phyloP scores from a whole-genome alignment of 2,797 vertebrate species.

The Onychomys arenicola region DNA sequence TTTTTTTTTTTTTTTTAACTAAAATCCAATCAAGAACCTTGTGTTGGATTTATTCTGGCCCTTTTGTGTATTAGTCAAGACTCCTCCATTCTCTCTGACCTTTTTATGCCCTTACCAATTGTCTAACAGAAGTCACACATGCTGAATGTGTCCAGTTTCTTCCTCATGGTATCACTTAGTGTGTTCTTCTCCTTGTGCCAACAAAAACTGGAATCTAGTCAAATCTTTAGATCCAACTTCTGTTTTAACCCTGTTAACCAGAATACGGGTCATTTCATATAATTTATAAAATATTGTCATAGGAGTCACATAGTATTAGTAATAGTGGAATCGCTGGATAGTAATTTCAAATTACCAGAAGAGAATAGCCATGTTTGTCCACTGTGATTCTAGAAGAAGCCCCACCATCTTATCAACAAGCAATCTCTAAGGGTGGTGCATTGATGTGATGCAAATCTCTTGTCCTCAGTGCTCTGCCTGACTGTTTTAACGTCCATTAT shows the following conservation, averaged over 20 bases:
- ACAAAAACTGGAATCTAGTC: background rate
- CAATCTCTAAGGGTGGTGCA: no score
- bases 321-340: background rate
- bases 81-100: background rate
- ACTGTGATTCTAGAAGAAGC: background rate
- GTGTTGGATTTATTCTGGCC: background rate
- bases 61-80: background rate
- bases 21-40: background rate
- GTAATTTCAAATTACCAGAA: background rate
- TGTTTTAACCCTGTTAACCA: background rate
- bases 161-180: background rate
- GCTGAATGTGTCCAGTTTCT: background rate
- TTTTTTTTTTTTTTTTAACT: background rate
- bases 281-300: background rate
- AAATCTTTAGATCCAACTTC: background rate
- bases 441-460: background rate
- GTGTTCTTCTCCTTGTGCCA: slow-evolving; percentile 12
- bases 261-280: background rate
- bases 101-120: background rate
- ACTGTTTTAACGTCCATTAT: background rate
- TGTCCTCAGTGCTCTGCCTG: background rate
- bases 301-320: background rate
- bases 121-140: background rate
- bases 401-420: background rate
- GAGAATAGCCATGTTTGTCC: background rate